These are phyloP conservation scores for Ornithorhynchus anatinus DNA, from an alignment of 2,113 vertebrate species.

Conservation along the genomic window DNA sequence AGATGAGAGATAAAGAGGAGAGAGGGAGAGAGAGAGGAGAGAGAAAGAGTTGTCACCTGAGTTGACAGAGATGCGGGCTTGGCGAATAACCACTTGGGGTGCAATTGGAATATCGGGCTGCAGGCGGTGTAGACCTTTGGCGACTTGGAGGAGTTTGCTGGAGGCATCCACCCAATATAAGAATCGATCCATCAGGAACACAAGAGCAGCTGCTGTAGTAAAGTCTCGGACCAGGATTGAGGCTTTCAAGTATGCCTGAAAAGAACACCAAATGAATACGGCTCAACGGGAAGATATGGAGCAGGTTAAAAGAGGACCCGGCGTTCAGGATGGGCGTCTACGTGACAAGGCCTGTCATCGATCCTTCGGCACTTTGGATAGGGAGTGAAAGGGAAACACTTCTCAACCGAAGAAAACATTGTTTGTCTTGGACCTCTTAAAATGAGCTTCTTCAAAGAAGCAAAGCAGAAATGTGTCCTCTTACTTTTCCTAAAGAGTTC, in stretches of 20 bases:
- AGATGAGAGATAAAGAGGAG: too few relatives aligned
- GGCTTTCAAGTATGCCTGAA: slow-evolving; percentile 78
- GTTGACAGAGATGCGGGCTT: slow-evolving; percentile 85
- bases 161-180: slow-evolving; percentile 89
- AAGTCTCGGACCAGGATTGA: slow-evolving; percentile 77
- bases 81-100: slow-evolving; percentile 90
- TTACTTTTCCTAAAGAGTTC: too few relatives aligned
- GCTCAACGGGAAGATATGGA: background rate
- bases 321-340: too few relatives aligned
- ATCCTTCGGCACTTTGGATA: too few relatives aligned
- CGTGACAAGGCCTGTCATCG: too few relatives aligned
- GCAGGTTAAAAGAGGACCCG: rapidly evolving
- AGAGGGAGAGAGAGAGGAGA: background rate
- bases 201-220: slow-evolving; percentile 65
- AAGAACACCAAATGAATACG: background rate
- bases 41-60: slow-evolving; percentile 72
- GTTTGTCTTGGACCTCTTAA: too few relatives aligned
- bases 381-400: too few relatives aligned
- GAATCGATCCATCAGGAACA: slow-evolving; percentile 88
- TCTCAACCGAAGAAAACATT: too few relatives aligned
- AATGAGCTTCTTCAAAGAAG: too few relatives aligned
- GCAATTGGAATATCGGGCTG: slow-evolving; percentile 76
- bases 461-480: too few relatives aligned
- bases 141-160: slow-evolving; percentile 75
- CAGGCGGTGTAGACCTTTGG: slow-evolving; percentile 78